Conservation (phyloP, 2,888 invertebrate genomes). For the Disparrhopalites patrizii region DNA sequence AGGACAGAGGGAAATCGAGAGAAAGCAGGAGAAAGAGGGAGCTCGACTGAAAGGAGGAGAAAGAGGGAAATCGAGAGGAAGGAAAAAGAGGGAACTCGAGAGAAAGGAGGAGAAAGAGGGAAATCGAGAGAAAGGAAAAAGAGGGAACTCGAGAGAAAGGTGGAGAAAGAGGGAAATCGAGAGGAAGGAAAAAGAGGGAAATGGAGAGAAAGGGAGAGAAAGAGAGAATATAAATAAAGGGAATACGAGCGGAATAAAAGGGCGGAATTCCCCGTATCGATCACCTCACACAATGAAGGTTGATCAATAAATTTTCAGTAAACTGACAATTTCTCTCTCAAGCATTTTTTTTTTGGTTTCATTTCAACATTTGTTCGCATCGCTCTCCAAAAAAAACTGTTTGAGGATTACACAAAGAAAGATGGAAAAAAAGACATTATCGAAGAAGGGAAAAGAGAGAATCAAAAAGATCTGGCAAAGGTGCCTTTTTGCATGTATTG, state of each 20-base stretch:
- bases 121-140: background rate
- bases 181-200: background rate
- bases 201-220: background rate
- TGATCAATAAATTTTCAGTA: slow-evolving; percentile 2
- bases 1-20: background rate
- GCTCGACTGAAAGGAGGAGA: too few relatives aligned
- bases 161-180: background rate
- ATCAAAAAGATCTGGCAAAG: too few relatives aligned
- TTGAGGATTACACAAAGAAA: too few relatives aligned
- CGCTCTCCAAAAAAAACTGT: too few relatives aligned
- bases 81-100: background rate
- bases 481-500: too few relatives aligned
- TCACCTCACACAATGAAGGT: background rate
- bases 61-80: slow-evolving; percentile 9
- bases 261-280: background rate
- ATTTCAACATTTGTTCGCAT: too few relatives aligned
- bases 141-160: too few relatives aligned
- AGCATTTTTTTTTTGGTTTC: too few relatives aligned
- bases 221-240: background rate
- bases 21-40: background rate
- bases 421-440: too few relatives aligned
- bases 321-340: too few relatives aligned
- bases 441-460: too few relatives aligned
- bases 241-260: background rate
- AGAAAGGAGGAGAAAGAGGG: background rate